Base-by-base conservation (phyloP, 2,113 vertebrate genomes). In the Hylia prasina region DNA sequence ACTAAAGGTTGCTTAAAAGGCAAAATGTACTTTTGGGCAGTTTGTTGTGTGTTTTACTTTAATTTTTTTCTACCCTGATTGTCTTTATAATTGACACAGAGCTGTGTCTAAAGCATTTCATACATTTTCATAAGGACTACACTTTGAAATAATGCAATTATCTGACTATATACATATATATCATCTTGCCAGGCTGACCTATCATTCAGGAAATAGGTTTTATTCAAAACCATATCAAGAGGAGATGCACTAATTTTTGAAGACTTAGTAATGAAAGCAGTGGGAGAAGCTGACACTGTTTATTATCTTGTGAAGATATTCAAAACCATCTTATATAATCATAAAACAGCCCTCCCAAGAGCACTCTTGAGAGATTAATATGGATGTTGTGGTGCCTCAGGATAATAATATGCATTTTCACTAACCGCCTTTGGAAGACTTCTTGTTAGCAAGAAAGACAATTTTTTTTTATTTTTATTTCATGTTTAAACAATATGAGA, bases 281-380 rank as follows among this genome's bases (percentile, higher is more conserved):
- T 37, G 31, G 44, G 60, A 50, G 88, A 93, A 93, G 58, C 17
- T 90, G 68, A 82, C 60, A 44, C n/a, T 88, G 48, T 95, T 94
- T 88, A 68, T 92, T 90, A 60, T 66, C 79, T 88, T 81, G 27
- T 78, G 65, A 87, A 54, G 30, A 83, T 73, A 89, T 90, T 96
- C 58, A 92, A 92, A 90, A 23, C 19, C 9, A 48, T 78, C 80
- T 93, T 96, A 94, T 70, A 81, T 93, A 95, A 96, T 56, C 63
- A 70, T 42, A 66, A 65, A 88, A 33, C 76, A 88, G 47, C 60
- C 53, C 61, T 90, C 70, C 66, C 75, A 89, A 90, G 66, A 91
- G 37, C 40, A 83, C 47, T 69, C 44, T 68, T 89, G 65, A 75
- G 73, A 94, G 76, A 86, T 94, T 82, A 88, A 83, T 94, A 91